phyloP scores from a whole-genome alignment of 1,140 invertebrate species.

The Plectrocnemia conspersa region DNA sequence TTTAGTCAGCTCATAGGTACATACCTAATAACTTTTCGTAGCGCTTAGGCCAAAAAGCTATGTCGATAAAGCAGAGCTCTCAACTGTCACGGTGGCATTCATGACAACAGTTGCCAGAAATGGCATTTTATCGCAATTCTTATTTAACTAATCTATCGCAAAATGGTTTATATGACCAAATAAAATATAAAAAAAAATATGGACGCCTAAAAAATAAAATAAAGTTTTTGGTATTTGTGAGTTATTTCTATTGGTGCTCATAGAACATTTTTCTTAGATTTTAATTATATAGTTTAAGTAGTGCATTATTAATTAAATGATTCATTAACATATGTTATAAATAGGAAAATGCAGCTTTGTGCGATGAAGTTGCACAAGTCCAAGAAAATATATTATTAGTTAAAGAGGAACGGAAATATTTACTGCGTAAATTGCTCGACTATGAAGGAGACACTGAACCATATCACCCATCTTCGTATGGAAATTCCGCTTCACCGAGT shows the following conservation, averaged over 20 bases:
- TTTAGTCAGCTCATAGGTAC: too few species aligned
- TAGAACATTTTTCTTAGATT: too few species aligned
- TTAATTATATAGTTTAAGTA: too few species aligned
- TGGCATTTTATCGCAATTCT: conserved; percentile 27
- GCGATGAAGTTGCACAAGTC: conserved; percentile 70
- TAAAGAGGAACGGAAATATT: conserved; percentile 67
- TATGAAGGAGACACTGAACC: conserved; percentile 47
- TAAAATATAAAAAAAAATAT: conserved; percentile 55
- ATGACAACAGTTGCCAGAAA: neutral
- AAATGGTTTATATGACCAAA: conserved; percentile 30
- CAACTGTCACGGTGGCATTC: conserved; percentile 10
- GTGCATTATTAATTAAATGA: too few species aligned
- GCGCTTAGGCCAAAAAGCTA: too few species aligned
- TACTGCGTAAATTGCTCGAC: conserved; percentile 61
- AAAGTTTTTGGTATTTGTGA: conserved; percentile 54
- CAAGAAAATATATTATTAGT: conserved; percentile 67
- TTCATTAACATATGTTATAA: too few species aligned
- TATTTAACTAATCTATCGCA: conserved; percentile 23
- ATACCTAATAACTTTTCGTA: too few species aligned
- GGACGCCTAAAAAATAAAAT: conserved; percentile 50
- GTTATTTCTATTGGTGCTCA: too few species aligned
- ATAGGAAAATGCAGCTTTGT: conserved; percentile 74
- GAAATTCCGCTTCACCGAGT: conserved; percentile 31
- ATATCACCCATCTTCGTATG: conserved; percentile 19
- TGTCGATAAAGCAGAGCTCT: conserved; percentile 12